phyloP scores from a whole-genome alignment of 1,140 invertebrate genomes.

The Charaxes varanes region DNA sequence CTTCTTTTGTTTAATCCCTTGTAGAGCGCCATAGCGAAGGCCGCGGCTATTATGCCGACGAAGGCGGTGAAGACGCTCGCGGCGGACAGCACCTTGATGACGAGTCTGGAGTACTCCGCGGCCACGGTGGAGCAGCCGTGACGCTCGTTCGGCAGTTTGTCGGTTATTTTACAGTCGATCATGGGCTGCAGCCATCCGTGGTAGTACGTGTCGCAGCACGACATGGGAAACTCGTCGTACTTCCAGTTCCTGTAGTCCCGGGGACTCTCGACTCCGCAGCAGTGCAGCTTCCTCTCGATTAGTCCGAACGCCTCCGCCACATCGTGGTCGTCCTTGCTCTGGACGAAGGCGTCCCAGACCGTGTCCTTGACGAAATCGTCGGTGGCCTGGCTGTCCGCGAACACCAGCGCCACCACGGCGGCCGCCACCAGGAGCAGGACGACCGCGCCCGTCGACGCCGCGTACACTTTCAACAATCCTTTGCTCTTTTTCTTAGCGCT shows the following conservation, averaged over 20 bases:
- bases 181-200: slow-evolving; percentile 49
- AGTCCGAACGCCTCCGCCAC: slow-evolving; percentile 38
- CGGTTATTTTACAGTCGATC: slow-evolving; percentile 56
- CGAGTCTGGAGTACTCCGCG: slow-evolving; percentile 44
- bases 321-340: slow-evolving; percentile 36
- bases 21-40: slow-evolving; percentile 31
- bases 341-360: slow-evolving; percentile 56
- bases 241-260: slow-evolving; percentile 61
- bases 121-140: slow-evolving; percentile 54
- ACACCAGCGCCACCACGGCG: slow-evolving; percentile 39
- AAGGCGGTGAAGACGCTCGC: slow-evolving; percentile 41
- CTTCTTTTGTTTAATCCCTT: slow-evolving; percentile 30
- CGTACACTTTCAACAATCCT: slow-evolving; percentile 34
- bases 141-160: slow-evolving; percentile 57
- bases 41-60: slow-evolving; percentile 33
- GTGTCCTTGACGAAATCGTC: slow-evolving; percentile 57
- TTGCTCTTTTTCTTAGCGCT: slow-evolving; percentile 39
- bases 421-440: slow-evolving; percentile 36
- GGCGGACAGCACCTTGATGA: slow-evolving; percentile 43
- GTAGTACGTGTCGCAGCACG: slow-evolving; percentile 56
- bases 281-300: slow-evolving; percentile 53
- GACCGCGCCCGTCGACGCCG: slow-evolving; percentile 31
- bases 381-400: slow-evolving; percentile 42
- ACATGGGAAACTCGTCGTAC: slow-evolving; percentile 44
- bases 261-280: slow-evolving; percentile 52